Evolutionary conservation across 2,888 invertebrate genomes (phyloP).

Genomic region (Prosopocoilus inquinatus): DNA sequence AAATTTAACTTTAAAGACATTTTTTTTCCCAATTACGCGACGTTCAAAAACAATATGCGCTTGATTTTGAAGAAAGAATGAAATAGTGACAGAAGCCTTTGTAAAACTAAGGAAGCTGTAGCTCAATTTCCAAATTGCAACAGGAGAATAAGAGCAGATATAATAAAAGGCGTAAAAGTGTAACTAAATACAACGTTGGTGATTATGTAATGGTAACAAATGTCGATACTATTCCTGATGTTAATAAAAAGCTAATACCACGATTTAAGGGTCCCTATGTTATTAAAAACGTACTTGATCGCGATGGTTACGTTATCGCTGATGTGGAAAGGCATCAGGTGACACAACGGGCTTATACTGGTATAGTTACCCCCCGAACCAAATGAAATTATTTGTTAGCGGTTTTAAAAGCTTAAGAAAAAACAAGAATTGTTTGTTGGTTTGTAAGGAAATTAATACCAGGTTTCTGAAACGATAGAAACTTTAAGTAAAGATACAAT

Average conservation of each 20-base stretch:
- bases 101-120: slow-evolving; percentile 17
- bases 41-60: slow-evolving; percentile 23
- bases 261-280: slow-evolving; percentile 8
- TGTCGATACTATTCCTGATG: slow-evolving; percentile 23
- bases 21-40: too few species aligned
- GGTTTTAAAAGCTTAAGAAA: too few species aligned
- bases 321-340: slow-evolving; percentile 10
- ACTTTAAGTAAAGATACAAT: too few species aligned
- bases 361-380: slow-evolving; percentile 8
- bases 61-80: background rate
- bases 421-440: too few species aligned
- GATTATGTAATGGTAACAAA: slow-evolving; percentile 30
- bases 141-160: slow-evolving; percentile 29
- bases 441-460: too few species aligned
- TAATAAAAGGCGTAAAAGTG: slow-evolving; percentile 31
- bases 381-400: slow-evolving; percentile 10
- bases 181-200: slow-evolving; percentile 21
- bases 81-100: slow-evolving; percentile 24
- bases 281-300: background rate
- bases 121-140: slow-evolving; percentile 26
- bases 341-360: slow-evolving; percentile 10
- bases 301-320: background rate
- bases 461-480: too few species aligned
- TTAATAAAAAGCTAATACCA: slow-evolving; percentile 12
- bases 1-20: too few species aligned